A percentile compares a stretch with the other conserved stretches of the same genome.
Evolutionary conservation across 2,113 vertebrate genomes (phyloP).

Genomic region (Grantiella picta): DNA sequence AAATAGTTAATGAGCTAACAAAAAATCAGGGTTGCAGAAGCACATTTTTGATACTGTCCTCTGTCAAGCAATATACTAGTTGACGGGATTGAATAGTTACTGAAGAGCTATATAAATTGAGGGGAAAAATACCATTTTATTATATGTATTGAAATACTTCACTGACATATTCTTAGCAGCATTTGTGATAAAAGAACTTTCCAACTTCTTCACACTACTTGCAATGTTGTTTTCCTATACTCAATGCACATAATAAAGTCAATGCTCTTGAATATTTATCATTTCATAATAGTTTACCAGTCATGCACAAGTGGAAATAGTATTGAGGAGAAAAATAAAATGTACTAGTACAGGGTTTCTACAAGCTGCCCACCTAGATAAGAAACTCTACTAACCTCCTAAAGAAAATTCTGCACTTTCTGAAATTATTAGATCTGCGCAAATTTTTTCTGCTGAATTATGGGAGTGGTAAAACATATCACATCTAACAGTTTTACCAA

Average conservation of each 20-base stretch:
- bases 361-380: not conserved
- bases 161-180: not conserved
- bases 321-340: not conserved
- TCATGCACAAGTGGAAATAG: not conserved
- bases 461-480: not conserved
- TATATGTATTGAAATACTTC: not conserved
- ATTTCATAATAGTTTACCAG: not conserved
- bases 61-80: not conserved
- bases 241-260: not conserved
- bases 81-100: not conserved
- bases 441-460: not conserved
- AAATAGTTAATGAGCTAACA: conserved; percentile 11
- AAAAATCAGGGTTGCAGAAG: not conserved
- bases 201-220: not conserved
- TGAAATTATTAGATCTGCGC: not conserved
- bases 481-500: not conserved
- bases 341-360: not conserved
- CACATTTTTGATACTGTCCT: not conserved
- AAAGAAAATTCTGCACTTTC: not conserved
- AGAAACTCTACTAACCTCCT: not conserved
- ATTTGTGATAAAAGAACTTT: not conserved
- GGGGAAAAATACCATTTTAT: not conserved
- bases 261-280: not conserved
- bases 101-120: not conserved
- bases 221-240: not conserved